Conservation (phyloP, 1,140 invertebrate species). For the Drosophila lacteicornis region DNA sequence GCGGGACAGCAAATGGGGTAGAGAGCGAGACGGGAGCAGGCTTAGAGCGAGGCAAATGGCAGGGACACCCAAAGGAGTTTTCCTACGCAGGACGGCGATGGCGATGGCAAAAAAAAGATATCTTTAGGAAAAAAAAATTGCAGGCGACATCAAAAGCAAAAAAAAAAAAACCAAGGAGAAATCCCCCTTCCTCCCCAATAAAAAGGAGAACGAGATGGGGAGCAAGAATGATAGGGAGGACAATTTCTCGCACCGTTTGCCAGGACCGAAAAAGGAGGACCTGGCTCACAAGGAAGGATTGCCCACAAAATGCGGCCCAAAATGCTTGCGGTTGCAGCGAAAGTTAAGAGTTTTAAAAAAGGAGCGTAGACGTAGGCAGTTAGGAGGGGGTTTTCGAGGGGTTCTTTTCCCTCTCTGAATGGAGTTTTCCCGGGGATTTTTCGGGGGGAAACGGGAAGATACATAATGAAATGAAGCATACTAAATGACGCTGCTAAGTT, state of each 20-base stretch:
- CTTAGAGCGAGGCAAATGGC: slow-evolving; percentile 54
- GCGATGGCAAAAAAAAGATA: slow-evolving; percentile 14
- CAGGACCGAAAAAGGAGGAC: slow-evolving; percentile 26
- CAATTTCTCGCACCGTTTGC: slow-evolving; percentile 81
- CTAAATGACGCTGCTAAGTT: slow-evolving; percentile 81
- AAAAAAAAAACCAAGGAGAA: slow-evolving; percentile 35
- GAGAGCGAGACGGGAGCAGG: slow-evolving; percentile 20
- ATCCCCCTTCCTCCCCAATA: background rate
- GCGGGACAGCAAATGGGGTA: slow-evolving; percentile 35
- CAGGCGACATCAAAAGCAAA: slow-evolving; percentile 76
- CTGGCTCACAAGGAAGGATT: slow-evolving; percentile 63
- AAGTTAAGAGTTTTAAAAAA: slow-evolving; percentile 72
- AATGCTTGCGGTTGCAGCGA: slow-evolving; percentile 79
- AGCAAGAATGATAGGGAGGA: slow-evolving; percentile 65
- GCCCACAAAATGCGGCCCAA: slow-evolving; percentile 79
- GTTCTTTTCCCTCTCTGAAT: background rate
- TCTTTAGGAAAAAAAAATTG: slow-evolving; percentile 52
- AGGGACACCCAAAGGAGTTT: slow-evolving; percentile 76
- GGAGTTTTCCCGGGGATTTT: background rate
- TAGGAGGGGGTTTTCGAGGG: background rate
- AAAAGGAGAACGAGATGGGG: slow-evolving; percentile 1
- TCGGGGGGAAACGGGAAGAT: slow-evolving; percentile 16
- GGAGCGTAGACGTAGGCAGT: slow-evolving; percentile 40
- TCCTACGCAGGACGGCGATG: slow-evolving; percentile 50
- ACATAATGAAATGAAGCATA: slow-evolving; percentile 82